Conservation (phyloP, 1,140 invertebrate species). For the Apis mellifera region DNA sequence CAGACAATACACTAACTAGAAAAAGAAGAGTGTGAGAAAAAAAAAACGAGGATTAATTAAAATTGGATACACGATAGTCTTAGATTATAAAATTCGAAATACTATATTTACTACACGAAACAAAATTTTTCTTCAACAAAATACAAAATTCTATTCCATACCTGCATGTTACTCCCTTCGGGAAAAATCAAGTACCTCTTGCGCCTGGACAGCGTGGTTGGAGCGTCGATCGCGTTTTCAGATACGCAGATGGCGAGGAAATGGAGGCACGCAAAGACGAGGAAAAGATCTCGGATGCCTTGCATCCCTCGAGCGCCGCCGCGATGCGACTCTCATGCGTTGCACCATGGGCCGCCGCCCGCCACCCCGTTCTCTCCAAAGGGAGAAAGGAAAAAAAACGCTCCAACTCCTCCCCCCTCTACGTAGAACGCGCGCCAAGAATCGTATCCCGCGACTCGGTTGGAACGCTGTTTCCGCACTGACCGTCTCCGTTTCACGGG, state of each 20-base stretch:
- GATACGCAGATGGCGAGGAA: conserved; percentile 24
- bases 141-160: conserved; percentile 31
- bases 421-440: too few relatives aligned
- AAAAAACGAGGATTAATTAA: too few relatives aligned
- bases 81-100: too few relatives aligned
- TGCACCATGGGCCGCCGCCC: too few relatives aligned
- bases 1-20: conserved; percentile 79
- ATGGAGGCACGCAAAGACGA: conserved; percentile 45
- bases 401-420: neutral
- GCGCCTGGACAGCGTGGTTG: conserved; percentile 69
- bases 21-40: neutral
- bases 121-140: too few relatives aligned
- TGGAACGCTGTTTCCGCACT: conserved; percentile 1
- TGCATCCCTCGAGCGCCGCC: conserved; percentile 32
- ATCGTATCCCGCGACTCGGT: neutral
- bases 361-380: too few relatives aligned
- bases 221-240: conserved; percentile 19
- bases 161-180: conserved; percentile 77
- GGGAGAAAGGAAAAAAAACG: neutral
- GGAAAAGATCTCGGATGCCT: conserved; percentile 19
- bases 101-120: too few relatives aligned
- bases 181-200: conserved; percentile 79
- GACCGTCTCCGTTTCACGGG: neutral
- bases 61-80: too few relatives aligned
- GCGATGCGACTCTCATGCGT: neutral